Evolutionary conservation across 2,797 vertebrate genomes (phyloP).

Genomic region (Microcaecilia unicolor): DNA sequence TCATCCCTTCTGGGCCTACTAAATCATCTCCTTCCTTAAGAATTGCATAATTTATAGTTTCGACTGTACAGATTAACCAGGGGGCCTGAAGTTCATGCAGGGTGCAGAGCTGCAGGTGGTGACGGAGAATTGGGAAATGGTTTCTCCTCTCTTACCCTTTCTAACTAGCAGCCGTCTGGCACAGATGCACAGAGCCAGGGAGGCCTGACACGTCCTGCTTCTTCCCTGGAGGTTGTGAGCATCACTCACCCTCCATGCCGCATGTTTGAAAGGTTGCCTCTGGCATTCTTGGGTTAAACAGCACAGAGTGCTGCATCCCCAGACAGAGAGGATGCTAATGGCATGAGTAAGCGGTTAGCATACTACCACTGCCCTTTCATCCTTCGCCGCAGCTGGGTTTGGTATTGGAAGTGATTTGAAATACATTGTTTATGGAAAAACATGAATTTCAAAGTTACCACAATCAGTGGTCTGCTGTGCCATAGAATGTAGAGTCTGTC

Average conservation of each 20-base stretch:
- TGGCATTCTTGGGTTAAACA: too few relatives aligned
- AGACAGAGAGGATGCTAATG: constrained; percentile 2
- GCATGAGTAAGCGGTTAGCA: constrained; percentile 21
- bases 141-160: too few relatives aligned
- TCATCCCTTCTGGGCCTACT: constrained; percentile 1
- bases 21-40: neutral
- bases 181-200: too few relatives aligned
- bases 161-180: too few relatives aligned
- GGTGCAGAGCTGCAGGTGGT: constrained; percentile 32
- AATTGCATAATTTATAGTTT: neutral
- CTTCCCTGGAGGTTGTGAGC: constrained; percentile 1
- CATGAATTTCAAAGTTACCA: too few relatives aligned
- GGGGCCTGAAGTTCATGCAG: constrained; percentile 19
- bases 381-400: constrained; percentile 16
- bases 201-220: constrained; percentile 4
- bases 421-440: too few relatives aligned
- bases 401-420: constrained; percentile 4
- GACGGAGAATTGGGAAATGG: constrained; percentile 21
- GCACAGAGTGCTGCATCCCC: constrained; percentile 6
- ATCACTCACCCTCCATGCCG: constrained; percentile 12
- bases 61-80: neutral
- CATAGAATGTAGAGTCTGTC: too few relatives aligned
- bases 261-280: constrained; percentile 8
- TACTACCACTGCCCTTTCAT: neutral
- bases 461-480: too few relatives aligned